Evolutionary conservation across 2,113 vertebrate species (phyloP).

Genomic region (Polyodon spathula): DNA sequence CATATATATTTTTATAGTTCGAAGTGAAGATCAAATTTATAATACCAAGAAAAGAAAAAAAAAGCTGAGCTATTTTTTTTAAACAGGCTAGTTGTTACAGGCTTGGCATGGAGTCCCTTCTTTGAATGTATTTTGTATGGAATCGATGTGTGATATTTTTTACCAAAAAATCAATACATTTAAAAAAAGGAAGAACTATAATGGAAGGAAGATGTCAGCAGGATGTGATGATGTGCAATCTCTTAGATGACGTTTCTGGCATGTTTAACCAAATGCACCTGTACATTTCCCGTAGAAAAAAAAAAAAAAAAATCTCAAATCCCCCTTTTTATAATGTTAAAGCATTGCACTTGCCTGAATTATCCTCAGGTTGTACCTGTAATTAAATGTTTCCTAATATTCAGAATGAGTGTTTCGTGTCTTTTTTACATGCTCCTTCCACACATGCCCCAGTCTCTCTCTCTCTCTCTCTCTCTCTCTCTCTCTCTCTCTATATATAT

Average conservation of each 20-base stretch:
- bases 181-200: slow-evolving; percentile 15
- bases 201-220: not conserved
- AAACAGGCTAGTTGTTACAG: too few relatives aligned
- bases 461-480: too few relatives aligned
- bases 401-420: slow-evolving; percentile 5
- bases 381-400: slow-evolving; percentile 21
- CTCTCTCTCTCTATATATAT: too few relatives aligned
- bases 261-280: slow-evolving; percentile 11
- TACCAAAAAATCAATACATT: slow-evolving; percentile 42
- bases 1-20: slow-evolving; percentile 55
- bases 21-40: slow-evolving; percentile 37
- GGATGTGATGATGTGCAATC: slow-evolving; percentile 8
- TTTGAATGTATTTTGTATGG: slow-evolving; percentile 64
- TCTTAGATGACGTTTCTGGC: slow-evolving; percentile 1
- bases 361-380: slow-evolving; percentile 20
- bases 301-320: too few relatives aligned
- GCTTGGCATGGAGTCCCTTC: slow-evolving; percentile 32
- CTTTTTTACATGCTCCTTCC: too few relatives aligned
- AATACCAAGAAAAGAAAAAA: slow-evolving; percentile 30
- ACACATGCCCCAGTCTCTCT: too few relatives aligned
- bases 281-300: too few relatives aligned
- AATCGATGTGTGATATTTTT: slow-evolving; percentile 51
- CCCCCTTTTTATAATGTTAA: slow-evolving; percentile 4
- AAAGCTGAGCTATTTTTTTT: slow-evolving; percentile 47
- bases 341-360: slow-evolving; percentile 12